Percentiles rank a stretch among this genome's conserved stretches.
Evolutionary conservation across 92 coral and sea anemone genomes (phyloP).

Genomic region (Muricea muricata): DNA sequence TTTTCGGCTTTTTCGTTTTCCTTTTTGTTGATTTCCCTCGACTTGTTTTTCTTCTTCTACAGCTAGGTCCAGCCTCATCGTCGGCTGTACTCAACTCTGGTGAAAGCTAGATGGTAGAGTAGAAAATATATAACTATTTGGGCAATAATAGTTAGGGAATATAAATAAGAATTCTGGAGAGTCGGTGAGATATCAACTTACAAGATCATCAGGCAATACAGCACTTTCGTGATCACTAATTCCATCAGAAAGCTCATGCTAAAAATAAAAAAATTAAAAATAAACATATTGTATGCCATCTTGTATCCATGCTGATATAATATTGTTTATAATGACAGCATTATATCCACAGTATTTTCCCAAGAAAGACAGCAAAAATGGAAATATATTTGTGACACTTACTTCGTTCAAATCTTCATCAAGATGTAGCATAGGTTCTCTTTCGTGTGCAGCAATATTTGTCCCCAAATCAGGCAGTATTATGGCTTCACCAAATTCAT

Average conservation of each 20-base stretch:
- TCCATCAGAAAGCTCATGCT: background rate
- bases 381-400: background rate
- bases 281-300: too few relatives aligned
- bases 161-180: background rate
- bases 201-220: background rate
- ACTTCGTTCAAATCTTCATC: too few relatives aligned
- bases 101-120: too few relatives aligned
- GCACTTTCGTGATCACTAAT: background rate
- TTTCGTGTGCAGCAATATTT: slow-evolving; percentile 2
- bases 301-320: background rate
- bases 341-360: too few relatives aligned
- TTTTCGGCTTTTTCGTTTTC: background rate
- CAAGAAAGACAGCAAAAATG: background rate
- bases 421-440: too few relatives aligned
- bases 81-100: background rate
- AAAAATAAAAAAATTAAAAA: background rate
- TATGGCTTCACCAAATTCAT: too few relatives aligned
- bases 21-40: too few relatives aligned
- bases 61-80: background rate
- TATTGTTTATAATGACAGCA: background rate
- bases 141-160: background rate
- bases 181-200: too few relatives aligned
- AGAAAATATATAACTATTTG: background rate
- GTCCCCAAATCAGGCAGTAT: background rate
- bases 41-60: background rate